Conservation (phyloP, 2,888 invertebrate species). For the Sycophila texana region DNA sequence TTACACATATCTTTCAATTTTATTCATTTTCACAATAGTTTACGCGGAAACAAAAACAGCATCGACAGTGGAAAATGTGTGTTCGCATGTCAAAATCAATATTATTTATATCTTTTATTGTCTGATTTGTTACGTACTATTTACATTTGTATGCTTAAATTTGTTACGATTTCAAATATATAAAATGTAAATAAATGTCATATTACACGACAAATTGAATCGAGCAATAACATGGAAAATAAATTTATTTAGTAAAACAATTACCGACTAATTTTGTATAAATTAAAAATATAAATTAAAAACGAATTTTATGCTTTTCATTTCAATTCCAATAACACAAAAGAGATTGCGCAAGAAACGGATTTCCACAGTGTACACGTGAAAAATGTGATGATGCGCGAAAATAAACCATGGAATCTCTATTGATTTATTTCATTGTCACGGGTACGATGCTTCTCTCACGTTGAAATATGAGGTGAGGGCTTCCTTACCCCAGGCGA, state of each 20-base stretch:
- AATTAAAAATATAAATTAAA: neutral
- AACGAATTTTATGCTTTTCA: neutral
- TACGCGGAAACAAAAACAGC: too few species aligned
- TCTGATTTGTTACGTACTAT: neutral
- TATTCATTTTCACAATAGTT: too few species aligned
- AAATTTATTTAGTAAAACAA: too few species aligned
- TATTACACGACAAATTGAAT: neutral
- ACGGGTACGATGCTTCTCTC: conserved; percentile 55
- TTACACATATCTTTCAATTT: too few species aligned
- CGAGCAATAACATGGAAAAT: neutral
- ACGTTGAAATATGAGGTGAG: conserved; percentile 69
- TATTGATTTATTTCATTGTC: conserved; percentile 72
- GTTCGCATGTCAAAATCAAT: too few species aligned
- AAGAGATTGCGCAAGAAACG: neutral
- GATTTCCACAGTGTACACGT: conserved; percentile 10
- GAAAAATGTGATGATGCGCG: conserved; percentile 36
- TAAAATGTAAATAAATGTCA: neutral
- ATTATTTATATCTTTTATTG: too few species aligned
- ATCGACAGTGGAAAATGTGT: too few species aligned
- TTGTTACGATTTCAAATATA: conserved; percentile 2
- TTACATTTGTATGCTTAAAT: neutral
- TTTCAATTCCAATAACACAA: too few species aligned
- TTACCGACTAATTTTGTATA: too few species aligned
- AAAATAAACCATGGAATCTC: conserved; percentile 54
- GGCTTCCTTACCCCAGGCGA: conserved; percentile 64